Conservation (phyloP, 2,797 vertebrate species). For the Catostomus latipinnis region DNA sequence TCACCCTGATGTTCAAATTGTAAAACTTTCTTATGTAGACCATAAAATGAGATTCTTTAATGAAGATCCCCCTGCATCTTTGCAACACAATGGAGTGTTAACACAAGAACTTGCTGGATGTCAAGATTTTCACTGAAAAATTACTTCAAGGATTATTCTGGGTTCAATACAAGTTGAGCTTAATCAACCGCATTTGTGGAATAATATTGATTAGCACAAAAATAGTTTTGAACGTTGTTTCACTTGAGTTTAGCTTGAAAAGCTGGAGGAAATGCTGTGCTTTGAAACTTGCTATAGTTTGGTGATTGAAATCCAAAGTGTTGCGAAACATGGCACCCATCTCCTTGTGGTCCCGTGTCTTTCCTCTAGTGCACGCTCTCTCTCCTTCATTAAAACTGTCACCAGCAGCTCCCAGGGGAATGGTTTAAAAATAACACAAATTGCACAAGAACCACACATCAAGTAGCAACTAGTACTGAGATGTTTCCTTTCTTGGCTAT, state of each 20-base stretch:
- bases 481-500: slow-evolving; percentile 20
- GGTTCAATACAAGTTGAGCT: too few species aligned
- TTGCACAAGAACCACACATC: slow-evolving; percentile 66
- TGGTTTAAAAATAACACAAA: slow-evolving; percentile 75
- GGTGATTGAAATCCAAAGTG: slow-evolving; percentile 47
- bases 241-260: slow-evolving; percentile 27
- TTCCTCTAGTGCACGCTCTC: slow-evolving; percentile 1
- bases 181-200: too few species aligned
- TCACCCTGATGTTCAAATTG: too few species aligned
- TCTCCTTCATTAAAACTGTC: slow-evolving; percentile 70
- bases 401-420: slow-evolving; percentile 63
- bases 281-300: slow-evolving; percentile 1
- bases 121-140: too few species aligned
- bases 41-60: too few species aligned
- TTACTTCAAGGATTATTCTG: too few species aligned
- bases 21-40: too few species aligned
- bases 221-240: not conserved
- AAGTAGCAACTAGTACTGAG: slow-evolving; percentile 66
- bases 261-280: slow-evolving; percentile 21
- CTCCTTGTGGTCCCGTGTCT: slow-evolving; percentile 15
- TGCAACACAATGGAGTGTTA: not conserved
- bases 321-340: slow-evolving; percentile 40
- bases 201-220: too few species aligned
- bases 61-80: not conserved
- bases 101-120: too few species aligned